Percentiles rank a stretch among this genome's conserved stretches.
phyloP scores from a whole-genome alignment of 2,113 vertebrate genomes.

The Dipodomys stephensi region DNA sequence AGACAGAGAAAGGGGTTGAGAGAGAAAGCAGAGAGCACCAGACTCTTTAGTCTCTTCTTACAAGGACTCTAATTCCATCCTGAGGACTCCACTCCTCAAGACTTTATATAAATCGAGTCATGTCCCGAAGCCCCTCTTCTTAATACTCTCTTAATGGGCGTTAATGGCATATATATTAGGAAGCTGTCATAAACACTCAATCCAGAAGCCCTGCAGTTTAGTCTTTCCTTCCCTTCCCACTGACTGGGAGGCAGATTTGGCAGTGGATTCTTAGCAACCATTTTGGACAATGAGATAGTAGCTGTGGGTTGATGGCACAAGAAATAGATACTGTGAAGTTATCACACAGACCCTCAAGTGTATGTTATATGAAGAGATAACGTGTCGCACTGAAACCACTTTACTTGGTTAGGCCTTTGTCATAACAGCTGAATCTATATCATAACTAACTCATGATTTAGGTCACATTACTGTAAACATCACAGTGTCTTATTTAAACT shows the following conservation, averaged over 20 bases:
- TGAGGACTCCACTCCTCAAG: too few species aligned
- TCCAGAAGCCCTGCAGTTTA: neutral
- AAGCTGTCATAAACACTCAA: neutral
- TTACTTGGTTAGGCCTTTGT: neutral
- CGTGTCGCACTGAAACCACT: neutral
- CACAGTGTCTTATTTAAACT: neutral
- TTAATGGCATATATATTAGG: neutral
- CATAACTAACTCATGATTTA: neutral
- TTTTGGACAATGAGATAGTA: neutral
- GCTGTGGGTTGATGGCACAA: neutral
- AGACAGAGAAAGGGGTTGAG: too few species aligned
- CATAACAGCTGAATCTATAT: neutral
- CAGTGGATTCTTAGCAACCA: neutral
- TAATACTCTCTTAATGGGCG: neutral
- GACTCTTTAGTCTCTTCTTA: neutral
- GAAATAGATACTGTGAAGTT: neutral
- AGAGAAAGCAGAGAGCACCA: too few species aligned
- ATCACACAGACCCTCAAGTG: neutral
- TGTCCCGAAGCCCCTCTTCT: neutral
- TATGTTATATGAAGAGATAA: too few species aligned
- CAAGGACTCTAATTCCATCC: neutral
- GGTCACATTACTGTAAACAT: neutral
- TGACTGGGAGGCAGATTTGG: neutral
- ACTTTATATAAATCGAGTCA: neutral
- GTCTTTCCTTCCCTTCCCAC: neutral